Evolutionary conservation across 2,888 invertebrate species (phyloP).

Genomic region (Nomada hirtipes): DNA sequence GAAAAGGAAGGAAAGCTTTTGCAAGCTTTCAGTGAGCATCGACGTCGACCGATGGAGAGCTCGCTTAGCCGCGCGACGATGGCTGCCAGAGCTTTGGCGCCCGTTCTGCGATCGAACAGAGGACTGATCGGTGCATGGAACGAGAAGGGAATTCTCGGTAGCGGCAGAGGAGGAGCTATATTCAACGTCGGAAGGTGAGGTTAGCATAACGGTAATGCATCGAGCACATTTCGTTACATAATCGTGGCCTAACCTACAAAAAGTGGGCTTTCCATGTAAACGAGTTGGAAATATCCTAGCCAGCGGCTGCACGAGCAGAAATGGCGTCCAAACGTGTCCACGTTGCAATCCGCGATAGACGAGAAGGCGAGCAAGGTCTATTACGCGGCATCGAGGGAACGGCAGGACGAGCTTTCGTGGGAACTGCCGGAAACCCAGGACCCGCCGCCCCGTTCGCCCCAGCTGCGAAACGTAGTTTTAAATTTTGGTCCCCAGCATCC

Average conservation of each 20-base stretch:
- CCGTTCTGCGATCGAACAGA: conserved; percentile 29
- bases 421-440: no score
- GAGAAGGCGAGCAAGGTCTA: accelerated
- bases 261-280: background rate
- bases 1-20: no score
- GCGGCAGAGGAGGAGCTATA: background rate
- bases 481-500: conserved; percentile 98
- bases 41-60: background rate
- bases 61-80: conserved; percentile 17
- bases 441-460: background rate
- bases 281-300: conserved; percentile 44
- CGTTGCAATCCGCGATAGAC: accelerated
- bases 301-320: conserved; percentile 39
- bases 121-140: conserved; percentile 29
- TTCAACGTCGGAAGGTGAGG: conserved; percentile 30
- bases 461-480: conserved; percentile 89
- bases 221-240: conserved; percentile 49
- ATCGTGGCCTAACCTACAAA: conserved; percentile 47
- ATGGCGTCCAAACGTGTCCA: background rate
- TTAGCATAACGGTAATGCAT: background rate
- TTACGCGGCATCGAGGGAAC: accelerated
- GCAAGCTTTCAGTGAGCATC: background rate
- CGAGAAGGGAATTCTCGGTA: conserved; percentile 36
- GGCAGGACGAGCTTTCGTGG: no score
- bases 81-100: conserved; percentile 51